phyloP scores from a whole-genome alignment of 1,140 invertebrate genomes.

The Drosophila nigrodunni region DNA sequence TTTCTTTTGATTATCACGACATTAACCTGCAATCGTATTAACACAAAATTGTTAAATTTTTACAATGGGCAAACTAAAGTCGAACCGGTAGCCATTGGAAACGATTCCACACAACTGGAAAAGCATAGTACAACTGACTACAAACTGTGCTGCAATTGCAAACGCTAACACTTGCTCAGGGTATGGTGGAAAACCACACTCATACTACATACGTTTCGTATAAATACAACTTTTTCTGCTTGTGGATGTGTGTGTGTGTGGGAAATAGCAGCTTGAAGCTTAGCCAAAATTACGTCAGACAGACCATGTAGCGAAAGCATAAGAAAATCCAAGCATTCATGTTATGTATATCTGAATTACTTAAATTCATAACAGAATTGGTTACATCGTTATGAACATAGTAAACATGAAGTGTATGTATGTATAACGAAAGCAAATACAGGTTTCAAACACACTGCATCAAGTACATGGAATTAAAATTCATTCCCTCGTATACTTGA shows the following conservation, averaged over 20 bases:
- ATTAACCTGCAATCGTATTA: background rate
- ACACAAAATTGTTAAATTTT: constrained; percentile 25
- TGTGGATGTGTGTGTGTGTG: constrained; percentile 38
- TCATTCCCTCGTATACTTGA: too few species aligned
- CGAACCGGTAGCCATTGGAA: constrained; percentile 58
- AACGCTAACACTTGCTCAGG: constrained; percentile 15
- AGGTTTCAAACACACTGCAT: too few species aligned
- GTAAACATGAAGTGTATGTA: too few species aligned
- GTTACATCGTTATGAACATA: too few species aligned
- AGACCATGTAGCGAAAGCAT: constrained; percentile 29
- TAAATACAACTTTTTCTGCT: background rate
- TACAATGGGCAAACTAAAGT: constrained; percentile 48
- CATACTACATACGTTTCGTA: constrained; percentile 2
- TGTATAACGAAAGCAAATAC: too few species aligned
- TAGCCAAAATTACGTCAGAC: constrained; percentile 60
- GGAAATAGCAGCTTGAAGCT: constrained; percentile 41
- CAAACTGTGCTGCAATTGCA: constrained; percentile 59
- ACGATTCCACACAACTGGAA: constrained; percentile 74
- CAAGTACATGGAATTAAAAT: too few species aligned
- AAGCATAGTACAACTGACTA: constrained; percentile 52
- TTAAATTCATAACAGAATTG: too few species aligned
- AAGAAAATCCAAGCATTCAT: constrained; percentile 1
- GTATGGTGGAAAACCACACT: constrained; percentile 42
- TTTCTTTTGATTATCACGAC: background rate
- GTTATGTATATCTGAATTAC: background rate